A percentile compares a stretch with the other conserved stretches of the same genome.
Evolutionary conservation across 1,140 invertebrate species (phyloP).

Genomic region (Diorhabda carinulata): DNA sequence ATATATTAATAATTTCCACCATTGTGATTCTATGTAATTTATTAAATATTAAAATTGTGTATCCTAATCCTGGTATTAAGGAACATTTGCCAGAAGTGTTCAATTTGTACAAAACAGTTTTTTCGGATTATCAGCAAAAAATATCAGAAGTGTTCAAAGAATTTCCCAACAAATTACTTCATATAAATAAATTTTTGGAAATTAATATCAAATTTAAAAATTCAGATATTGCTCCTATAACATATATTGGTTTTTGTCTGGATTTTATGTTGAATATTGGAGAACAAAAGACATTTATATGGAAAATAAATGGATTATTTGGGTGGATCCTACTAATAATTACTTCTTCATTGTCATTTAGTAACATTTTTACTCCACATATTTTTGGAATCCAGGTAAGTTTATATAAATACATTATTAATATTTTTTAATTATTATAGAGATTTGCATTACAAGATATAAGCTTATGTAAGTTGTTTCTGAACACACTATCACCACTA

Average conservation of each 20-base stretch:
- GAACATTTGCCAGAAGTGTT: constrained; percentile 14
- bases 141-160: constrained; percentile 8
- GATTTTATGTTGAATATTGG: constrained; percentile 17
- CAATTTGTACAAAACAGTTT: constrained; percentile 20
- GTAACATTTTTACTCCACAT: constrained; percentile 14
- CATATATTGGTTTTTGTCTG: constrained; percentile 21
- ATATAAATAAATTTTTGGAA: constrained; percentile 10
- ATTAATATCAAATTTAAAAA: constrained; percentile 21
- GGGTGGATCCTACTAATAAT: constrained; percentile 28
- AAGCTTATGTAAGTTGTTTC: too few species aligned
- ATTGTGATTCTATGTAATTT: constrained; percentile 19
- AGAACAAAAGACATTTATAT: constrained; percentile 7
- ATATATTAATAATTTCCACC: constrained; percentile 19
- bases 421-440: too few species aligned
- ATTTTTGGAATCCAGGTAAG: constrained; percentile 27
- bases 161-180: constrained; percentile 8
- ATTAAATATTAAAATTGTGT: constrained; percentile 20
- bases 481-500: too few species aligned
- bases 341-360: constrained; percentile 20
- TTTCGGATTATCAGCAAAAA: constrained; percentile 17
- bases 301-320: constrained; percentile 26
- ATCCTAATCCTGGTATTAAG: constrained; percentile 10
- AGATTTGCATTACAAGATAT: too few species aligned
- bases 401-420: neutral
- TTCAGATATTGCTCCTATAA: constrained; percentile 14